These are phyloP conservation scores for Zaprionus kolodkinae DNA, from an alignment of 1,140 invertebrate species.

Conservation along the genomic window DNA sequence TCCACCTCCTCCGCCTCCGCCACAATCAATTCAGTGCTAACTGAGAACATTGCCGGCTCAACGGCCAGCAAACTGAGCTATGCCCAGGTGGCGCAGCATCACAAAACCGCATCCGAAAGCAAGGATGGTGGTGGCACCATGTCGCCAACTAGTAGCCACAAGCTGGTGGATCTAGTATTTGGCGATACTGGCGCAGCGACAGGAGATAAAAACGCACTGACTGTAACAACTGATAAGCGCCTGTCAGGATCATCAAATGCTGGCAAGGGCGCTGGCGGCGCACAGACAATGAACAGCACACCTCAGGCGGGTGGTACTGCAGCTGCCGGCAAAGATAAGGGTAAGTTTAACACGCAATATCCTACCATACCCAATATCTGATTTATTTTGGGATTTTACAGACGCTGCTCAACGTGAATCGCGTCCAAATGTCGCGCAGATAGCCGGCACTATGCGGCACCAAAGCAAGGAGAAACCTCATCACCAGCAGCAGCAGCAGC, in stretches of 20 bases:
- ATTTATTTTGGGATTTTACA: constrained; percentile 4
- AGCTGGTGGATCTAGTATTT: constrained; percentile 57
- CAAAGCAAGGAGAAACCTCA: constrained; percentile 69
- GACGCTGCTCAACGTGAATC: constrained; percentile 49
- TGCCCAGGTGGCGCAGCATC: constrained; percentile 92
- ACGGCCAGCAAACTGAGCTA: constrained; percentile 90
- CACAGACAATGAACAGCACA: constrained; percentile 16
- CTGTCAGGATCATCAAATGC: constrained; percentile 32
- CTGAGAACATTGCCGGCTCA: constrained; percentile 69
- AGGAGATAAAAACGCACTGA: constrained; percentile 51
- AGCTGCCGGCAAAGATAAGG: constrained; percentile 61
- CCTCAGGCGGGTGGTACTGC: constrained; percentile 27
- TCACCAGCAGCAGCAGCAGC: constrained; percentile 51
- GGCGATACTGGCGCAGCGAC: constrained; percentile 42
- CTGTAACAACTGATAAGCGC: constrained; percentile 57
- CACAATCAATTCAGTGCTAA: constrained; percentile 79
- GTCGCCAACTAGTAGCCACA: constrained; percentile 63
- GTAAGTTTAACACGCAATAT: constrained; percentile 24
- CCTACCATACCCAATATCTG: neutral
- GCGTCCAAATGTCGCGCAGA: constrained; percentile 54
- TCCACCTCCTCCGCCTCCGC: constrained; percentile 66
- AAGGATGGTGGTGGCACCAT: constrained; percentile 52
- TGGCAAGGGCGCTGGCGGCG: constrained; percentile 44
- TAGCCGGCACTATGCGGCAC: constrained; percentile 55
- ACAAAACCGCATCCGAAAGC: constrained; percentile 84